Base-by-base conservation (phyloP, 2,797 vertebrate genomes). In the Parotocinclus haroldoi region DNA sequence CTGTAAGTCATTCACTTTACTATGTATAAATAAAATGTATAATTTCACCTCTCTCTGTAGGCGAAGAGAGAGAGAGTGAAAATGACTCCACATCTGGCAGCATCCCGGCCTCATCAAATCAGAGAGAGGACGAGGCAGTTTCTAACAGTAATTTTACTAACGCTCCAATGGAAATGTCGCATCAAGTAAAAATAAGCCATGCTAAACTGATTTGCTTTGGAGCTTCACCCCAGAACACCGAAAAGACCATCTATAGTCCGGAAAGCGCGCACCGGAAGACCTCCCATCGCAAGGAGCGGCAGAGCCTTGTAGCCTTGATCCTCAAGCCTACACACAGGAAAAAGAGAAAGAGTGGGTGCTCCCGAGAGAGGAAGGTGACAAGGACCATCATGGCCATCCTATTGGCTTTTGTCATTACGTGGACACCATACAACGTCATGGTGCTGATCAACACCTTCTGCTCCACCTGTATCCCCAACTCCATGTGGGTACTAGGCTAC, bases 381-480 rank as follows among this genome's bases (percentile, higher is more conserved):
- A 89, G 95, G 77, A 99, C 96, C 81, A 99, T 99, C 83, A 96
- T 97, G 84, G 96, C 96, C 73, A 97, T 99, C 76, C 87, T 99
- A 75, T 86, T 98, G 39, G 95, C 93, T 17, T 99, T 99, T 80
- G 96, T 96, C 18, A 79, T 88, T 76, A 98, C 96, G 0, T 99
- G 96, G 96, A 96, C 93, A 0, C 96, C 96, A 0, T 99, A 99
- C 86, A 98, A 98, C 0, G 95, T 99, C 73, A 98, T 98, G 95
- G 96, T 98, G 70, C 89, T 99, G 75, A 95, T 99, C 77, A 95
- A 93, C 83, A 97, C 95, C 50, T 98, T 99, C 86, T 99, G 96
- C 16, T 81, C 87, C 38, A 67, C 66, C 67, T 98, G 95, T 2
- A 90, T 99, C 45, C 96, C 96, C 0, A 93, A 88, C n/a, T 90